Conservation (phyloP, 2,113 vertebrate species). For the Indicator indicator region DNA sequence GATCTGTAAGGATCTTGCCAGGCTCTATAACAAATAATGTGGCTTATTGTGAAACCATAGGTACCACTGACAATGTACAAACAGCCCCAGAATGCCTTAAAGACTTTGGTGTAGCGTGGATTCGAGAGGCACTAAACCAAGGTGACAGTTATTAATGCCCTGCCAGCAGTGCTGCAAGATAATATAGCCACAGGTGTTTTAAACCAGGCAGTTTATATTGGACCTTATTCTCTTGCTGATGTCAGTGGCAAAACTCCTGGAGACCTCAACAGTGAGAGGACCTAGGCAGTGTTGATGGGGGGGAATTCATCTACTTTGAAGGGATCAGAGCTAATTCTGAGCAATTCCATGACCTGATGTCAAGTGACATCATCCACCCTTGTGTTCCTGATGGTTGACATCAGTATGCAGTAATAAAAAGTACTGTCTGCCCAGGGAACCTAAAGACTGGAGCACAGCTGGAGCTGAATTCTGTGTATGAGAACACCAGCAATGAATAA, state of each 20-base stretch:
- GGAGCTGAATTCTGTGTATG: neutral
- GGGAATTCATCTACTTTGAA: neutral
- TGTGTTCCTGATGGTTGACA: neutral
- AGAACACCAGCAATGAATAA: neutral
- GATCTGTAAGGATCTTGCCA: neutral
- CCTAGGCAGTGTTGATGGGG: neutral
- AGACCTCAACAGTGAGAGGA: neutral
- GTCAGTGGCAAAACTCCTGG: neutral
- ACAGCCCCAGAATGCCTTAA: neutral
- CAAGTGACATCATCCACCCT: neutral
- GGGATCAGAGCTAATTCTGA: neutral
- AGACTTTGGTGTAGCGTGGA: neutral
- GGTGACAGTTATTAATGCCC: neutral
- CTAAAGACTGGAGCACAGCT: neutral
- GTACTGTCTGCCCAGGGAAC: neutral
- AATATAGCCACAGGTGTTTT: neutral
- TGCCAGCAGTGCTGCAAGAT: neutral
- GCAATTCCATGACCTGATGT: neutral
- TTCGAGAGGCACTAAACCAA: neutral
- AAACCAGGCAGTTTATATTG: neutral
- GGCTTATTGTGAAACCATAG: neutral
- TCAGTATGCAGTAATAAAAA: neutral
- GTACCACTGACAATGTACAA: neutral
- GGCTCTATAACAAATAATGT: neutral
- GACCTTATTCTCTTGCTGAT: neutral